Evolutionary conservation across 2,113 vertebrate genomes (phyloP), one percentile per base, ranked within the genome.

Genomic region (Hippocampus abdominalis): DNA sequence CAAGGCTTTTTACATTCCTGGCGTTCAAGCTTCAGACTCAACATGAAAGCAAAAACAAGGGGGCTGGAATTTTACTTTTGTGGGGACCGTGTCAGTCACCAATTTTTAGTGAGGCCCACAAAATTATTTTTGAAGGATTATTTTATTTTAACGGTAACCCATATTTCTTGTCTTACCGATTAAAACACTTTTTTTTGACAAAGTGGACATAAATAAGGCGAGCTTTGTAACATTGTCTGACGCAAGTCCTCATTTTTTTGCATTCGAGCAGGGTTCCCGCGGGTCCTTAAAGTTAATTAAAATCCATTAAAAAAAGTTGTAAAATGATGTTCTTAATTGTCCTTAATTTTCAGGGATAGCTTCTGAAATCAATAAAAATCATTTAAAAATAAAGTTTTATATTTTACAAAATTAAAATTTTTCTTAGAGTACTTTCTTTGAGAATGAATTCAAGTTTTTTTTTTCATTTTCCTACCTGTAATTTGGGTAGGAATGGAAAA

Each of bases 11-110:
- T 40, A 74, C 70, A 61, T 78, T 73, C 54, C 72, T 74, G 60
- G 68, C 36, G 12, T 72, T 84, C 77, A 78, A 56, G 64, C 67
- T 70, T 84, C 73, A 78, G 73, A 66, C 61, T 73, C 66, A 62
- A 68, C 66, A 53, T 68, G 76, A 59, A 72, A 63, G 53, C 75
- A 74, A 83, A 77, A 71, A 25, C 32, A 65, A 75, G 69, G 63
- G 13, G 20, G 66, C 70, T 46, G 60, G 72, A 69, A 48, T 62
- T 29, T 70, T 77, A 56, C 0, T 56, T 2, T 62, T 75, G 69
- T 66, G 54, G 64, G 74, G 42, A 18, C 27, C 48, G 57, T 65
- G 68, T 63, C 66, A 69, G 65, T 49, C 16, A 49, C 46, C 1
- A 48, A 18, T 48, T 15, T 48, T 48, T 48, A 48, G 13, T 57